phyloP scores from a whole-genome alignment of 2,888 invertebrate genomes.

The Acleris cristana region DNA sequence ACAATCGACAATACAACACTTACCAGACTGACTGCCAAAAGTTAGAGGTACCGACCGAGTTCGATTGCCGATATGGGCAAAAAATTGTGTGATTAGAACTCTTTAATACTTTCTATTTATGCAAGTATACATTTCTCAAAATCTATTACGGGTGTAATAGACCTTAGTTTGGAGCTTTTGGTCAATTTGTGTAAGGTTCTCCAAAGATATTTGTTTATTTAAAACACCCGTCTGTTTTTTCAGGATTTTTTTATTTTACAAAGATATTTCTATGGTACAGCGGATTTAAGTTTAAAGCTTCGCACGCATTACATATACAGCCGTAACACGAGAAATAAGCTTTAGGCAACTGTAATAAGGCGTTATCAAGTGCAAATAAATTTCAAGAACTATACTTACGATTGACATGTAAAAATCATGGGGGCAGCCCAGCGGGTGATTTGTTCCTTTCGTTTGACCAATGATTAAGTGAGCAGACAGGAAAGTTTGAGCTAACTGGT shows the following conservation, averaged over 20 bases:
- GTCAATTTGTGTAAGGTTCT: too few relatives aligned
- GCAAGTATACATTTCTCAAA: too few relatives aligned
- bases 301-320: not conserved
- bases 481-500: not conserved
- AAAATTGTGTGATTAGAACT: too few relatives aligned
- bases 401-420: constrained; percentile 72
- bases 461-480: constrained; percentile 8
- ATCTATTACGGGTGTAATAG: too few relatives aligned
- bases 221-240: rapidly evolving
- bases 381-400: constrained; percentile 42
- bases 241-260: too few relatives aligned
- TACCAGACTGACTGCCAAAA: too few relatives aligned
- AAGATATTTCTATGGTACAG: constrained; percentile 7
- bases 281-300: not conserved
- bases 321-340: not conserved
- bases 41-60: too few relatives aligned
- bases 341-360: not conserved
- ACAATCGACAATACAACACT: too few relatives aligned
- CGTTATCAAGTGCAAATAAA: not conserved
- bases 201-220: too few relatives aligned
- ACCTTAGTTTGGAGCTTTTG: too few relatives aligned
- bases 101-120: too few relatives aligned
- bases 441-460: constrained; percentile 28
- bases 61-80: too few relatives aligned
- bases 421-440: constrained; percentile 58